A percentile compares a stretch with the other conserved stretches of the same genome.
These are phyloP conservation scores for Anthoscopus minutus DNA, from an alignment of 2,113 vertebrate species.

Conservation along the genomic window DNA sequence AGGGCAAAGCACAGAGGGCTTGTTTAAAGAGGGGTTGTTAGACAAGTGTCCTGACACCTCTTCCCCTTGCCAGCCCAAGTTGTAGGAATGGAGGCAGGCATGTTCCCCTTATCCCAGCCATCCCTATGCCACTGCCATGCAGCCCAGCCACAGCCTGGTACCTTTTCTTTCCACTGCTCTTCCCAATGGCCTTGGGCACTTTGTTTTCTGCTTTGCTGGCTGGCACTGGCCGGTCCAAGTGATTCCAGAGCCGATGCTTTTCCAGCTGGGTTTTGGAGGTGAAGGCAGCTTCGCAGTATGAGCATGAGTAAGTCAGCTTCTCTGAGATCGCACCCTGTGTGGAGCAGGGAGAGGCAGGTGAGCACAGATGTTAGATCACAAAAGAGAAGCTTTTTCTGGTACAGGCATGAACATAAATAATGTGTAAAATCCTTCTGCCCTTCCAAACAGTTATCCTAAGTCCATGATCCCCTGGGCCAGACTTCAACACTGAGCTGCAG, in stretches of 20 bases:
- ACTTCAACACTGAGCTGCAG: neutral
- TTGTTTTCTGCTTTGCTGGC: constrained; percentile 70
- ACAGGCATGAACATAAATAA: fast-evolving
- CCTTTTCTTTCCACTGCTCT: constrained; percentile 88
- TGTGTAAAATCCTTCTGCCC: neutral
- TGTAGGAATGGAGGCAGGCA: neutral
- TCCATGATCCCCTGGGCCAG: neutral
- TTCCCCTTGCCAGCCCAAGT: neutral
- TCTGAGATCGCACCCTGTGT: constrained; percentile 80
- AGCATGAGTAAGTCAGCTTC: constrained; percentile 87
- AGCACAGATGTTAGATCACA: neutral
- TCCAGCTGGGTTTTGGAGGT: constrained; percentile 93
- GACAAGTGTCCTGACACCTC: neutral
- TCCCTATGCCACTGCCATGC: neutral
- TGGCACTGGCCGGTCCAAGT: constrained; percentile 78
- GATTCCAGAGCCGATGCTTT: constrained; percentile 94
- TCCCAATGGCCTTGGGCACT: constrained; percentile 74
- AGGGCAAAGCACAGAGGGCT: constrained; percentile 63
- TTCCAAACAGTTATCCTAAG: neutral
- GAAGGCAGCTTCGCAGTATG: constrained; percentile 90
- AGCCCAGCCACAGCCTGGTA: constrained; percentile 40
- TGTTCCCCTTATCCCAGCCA: neutral
- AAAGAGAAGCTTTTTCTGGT: neutral
- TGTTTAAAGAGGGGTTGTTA: constrained; percentile 47
- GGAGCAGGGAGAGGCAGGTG: neutral